These are phyloP conservation scores for Drosophila kikkawai DNA, from an alignment of 1,140 invertebrate genomes.

Conservation along the genomic window DNA sequence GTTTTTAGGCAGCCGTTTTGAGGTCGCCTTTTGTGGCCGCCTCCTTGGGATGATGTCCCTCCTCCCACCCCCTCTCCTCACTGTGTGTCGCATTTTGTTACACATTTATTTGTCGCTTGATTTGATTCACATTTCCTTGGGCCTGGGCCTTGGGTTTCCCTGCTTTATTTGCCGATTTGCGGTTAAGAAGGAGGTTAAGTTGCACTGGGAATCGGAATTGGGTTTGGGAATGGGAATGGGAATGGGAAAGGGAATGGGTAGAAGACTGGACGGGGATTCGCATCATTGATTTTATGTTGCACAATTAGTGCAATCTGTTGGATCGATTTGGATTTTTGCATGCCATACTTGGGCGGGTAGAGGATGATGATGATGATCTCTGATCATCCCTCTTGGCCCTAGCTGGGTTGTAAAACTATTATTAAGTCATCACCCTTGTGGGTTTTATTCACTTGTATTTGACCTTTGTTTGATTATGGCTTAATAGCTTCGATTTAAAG, in stretches of 20 bases:
- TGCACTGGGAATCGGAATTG: slow-evolving; percentile 25
- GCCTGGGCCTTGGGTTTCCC: slow-evolving; percentile 6
- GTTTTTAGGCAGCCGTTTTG: slow-evolving; percentile 84
- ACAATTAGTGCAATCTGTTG: slow-evolving; percentile 58
- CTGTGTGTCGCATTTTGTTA: slow-evolving; percentile 71
- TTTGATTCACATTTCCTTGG: slow-evolving; percentile 63
- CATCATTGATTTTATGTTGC: slow-evolving; percentile 59
- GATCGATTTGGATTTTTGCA: slow-evolving; percentile 3
- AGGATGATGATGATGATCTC: not conserved
- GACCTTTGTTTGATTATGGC: not conserved
- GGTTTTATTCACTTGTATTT: not conserved
- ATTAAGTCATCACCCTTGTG: slow-evolving; percentile 4
- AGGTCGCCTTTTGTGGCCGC: slow-evolving; percentile 78
- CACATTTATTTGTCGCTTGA: slow-evolving; percentile 79
- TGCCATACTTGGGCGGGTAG: not conserved
- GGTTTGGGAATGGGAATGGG: slow-evolving; percentile 5
- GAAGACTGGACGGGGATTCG: slow-evolving; percentile 20
- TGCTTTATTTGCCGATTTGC: slow-evolving; percentile 69
- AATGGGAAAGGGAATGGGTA: slow-evolving; percentile 2
- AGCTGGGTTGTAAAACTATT: not conserved
- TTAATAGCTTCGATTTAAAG: not conserved
- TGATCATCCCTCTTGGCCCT: slow-evolving; percentile 6
- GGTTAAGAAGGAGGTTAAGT: slow-evolving; percentile 51
- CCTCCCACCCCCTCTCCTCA: not conserved
- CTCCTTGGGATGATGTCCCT: slow-evolving; percentile 56